Evolutionary conservation across 1,140 invertebrate species (phyloP), one percentile per base, ranked within the genome.

Genomic region (Rhopalosiphum padi): DNA sequence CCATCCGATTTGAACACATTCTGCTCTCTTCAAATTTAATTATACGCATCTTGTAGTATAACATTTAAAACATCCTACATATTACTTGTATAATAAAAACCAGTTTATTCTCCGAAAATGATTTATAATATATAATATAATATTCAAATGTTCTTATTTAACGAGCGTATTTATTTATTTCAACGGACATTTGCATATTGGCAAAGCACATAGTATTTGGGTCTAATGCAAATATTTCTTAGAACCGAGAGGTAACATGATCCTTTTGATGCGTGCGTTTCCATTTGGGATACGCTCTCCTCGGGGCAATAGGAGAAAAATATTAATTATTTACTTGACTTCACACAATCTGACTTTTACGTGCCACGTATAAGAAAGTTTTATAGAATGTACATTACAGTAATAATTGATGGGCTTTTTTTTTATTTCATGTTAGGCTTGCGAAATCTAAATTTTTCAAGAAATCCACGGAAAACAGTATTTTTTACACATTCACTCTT

Each of bases 101-200:
- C 82, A 41, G 82, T 83, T 83, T 83, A 41, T 23, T 37, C 5
- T 37, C 21, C 35, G 35, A 83, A 83, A 83, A 83, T 41, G 82
- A 83, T 37, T 83, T 83, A 83, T 23, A 37, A 83, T 83, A 37
- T 83, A 83, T 23, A 37, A 83, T 83, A 37, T 21, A 22, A 37
- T 37, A 41, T 68, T 68, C 60, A 41, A 83, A 83, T 83, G 82
- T 83, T 41, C 21, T 41, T 35, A 41, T 83, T 83, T 83, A 41
- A 83, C 35, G 35, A 83, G 82, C 82, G 82, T 83, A 83, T 83
- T 83, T 83, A 83, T 83, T 22, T 83, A 37, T 83, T 23, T 83
- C n/a, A 37, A 83, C 35, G 11, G 37, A 83, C 82, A 83, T 35
- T 22, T 23, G 9, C 37, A 83, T 41, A 83, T 83, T 37, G 35